These are phyloP conservation scores for Theretra japonica DNA, from an alignment of 2,888 invertebrate species.

Conservation along the genomic window DNA sequence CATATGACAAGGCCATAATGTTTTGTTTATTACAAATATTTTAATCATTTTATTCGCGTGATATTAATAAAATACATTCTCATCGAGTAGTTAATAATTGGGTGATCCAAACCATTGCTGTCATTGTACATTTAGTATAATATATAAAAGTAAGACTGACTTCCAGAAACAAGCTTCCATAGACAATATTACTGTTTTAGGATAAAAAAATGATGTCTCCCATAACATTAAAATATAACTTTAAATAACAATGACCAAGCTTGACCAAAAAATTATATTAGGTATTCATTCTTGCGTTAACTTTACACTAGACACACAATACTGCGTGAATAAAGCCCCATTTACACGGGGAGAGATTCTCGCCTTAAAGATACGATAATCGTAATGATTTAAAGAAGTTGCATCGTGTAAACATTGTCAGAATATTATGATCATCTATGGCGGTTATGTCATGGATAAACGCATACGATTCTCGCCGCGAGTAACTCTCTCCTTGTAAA, in stretches of 20 bases:
- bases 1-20: neutral
- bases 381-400: too few relatives aligned
- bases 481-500: too few relatives aligned
- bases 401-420: too few relatives aligned
- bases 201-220: neutral
- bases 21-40: neutral
- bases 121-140: neutral
- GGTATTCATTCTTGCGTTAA: neutral
- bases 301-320: neutral
- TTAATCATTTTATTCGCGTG: neutral
- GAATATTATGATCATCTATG: too few relatives aligned
- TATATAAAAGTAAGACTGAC: neutral
- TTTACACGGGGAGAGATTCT: too few relatives aligned
- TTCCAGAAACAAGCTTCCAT: conserved; percentile 1
- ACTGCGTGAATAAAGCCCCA: too few relatives aligned
- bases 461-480: too few relatives aligned
- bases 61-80: neutral
- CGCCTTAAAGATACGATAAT: too few relatives aligned
- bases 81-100: too few relatives aligned
- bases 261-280: neutral
- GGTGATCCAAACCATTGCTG: neutral
- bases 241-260: neutral
- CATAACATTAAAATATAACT: neutral
- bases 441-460: too few relatives aligned
- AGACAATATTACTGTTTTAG: too few relatives aligned